phyloP scores from a whole-genome alignment of 2,113 vertebrate species.

The Gymnocephalus cernua region DNA sequence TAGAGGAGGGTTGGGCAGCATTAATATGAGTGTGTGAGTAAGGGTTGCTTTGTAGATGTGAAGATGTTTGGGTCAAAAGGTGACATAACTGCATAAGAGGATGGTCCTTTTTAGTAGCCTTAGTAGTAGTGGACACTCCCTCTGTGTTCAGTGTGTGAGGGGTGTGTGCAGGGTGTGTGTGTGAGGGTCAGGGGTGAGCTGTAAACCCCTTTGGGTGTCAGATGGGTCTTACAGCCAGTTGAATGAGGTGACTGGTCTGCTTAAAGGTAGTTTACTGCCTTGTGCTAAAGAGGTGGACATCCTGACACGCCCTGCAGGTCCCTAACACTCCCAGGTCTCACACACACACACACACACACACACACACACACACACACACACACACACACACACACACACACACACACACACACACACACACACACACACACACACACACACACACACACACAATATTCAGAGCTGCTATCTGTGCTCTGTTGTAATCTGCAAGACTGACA shows the following conservation, averaged over 20 bases:
- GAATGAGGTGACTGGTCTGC: constrained; percentile 56
- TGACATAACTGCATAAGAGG: constrained; percentile 52
- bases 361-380: constrained; percentile 15
- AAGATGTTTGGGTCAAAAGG: constrained; percentile 51
- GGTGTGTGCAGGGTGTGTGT: constrained; percentile 17
- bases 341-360: constrained; percentile 30
- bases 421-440: constrained; percentile 27
- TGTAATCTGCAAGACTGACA: constrained; percentile 31
- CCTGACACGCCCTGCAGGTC: constrained; percentile 52
- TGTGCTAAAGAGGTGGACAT: constrained; percentile 54
- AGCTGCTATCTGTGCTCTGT: constrained; percentile 2
- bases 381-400: constrained; percentile 25
- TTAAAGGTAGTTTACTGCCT: constrained; percentile 69
- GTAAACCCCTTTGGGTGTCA: constrained; percentile 64
- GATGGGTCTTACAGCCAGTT: constrained; percentile 53
- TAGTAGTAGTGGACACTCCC: constrained; percentile 57
- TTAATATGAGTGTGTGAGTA: constrained; percentile 28
- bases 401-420: constrained; percentile 20
- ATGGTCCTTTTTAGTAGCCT: constrained; percentile 44
- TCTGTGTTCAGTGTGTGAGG: constrained; percentile 33
- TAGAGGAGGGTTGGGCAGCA: constrained; percentile 12
- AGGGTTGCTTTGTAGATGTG: constrained; percentile 41
- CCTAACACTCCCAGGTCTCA: constrained; percentile 58
- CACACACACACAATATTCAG: constrained; percentile 2
- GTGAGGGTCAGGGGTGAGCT: constrained; percentile 64